Evolutionary conservation across 2,797 vertebrate genomes (phyloP).

Genomic region (Pteropus rufus): DNA sequence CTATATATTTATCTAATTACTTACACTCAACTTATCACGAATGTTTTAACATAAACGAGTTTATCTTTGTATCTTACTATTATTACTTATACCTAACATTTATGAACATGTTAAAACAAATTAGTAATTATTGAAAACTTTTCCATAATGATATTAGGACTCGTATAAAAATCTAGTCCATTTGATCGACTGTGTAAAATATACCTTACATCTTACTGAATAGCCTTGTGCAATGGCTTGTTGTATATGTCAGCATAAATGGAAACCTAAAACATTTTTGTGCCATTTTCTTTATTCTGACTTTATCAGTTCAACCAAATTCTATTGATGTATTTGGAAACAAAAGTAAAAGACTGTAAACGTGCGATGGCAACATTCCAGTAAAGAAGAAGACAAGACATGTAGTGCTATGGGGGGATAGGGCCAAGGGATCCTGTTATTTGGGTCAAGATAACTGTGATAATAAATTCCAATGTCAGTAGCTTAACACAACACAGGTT

Average conservation of each 20-base stretch:
- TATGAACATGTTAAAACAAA: neutral
- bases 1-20: neutral
- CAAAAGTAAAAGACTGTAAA: neutral
- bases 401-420: fast-evolving
- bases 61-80: neutral
- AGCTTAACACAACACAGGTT: neutral
- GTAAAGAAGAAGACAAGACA: neutral
- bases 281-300: neutral
- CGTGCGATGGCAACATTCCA: neutral
- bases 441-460: neutral
- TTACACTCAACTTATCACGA: neutral
- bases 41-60: neutral
- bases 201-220: neutral
- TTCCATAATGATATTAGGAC: neutral
- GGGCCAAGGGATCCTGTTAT: neutral
- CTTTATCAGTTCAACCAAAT: neutral
- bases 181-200: neutral
- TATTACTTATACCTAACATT: neutral
- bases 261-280: neutral
- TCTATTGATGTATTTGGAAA: neutral
- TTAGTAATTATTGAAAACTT: neutral
- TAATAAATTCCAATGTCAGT: neutral
- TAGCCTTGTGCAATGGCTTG: neutral
- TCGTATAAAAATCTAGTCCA: neutral
- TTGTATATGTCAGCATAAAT: neutral